Base-by-base conservation (phyloP, 2,797 vertebrate species). In the Crax fasciolata region DNA sequence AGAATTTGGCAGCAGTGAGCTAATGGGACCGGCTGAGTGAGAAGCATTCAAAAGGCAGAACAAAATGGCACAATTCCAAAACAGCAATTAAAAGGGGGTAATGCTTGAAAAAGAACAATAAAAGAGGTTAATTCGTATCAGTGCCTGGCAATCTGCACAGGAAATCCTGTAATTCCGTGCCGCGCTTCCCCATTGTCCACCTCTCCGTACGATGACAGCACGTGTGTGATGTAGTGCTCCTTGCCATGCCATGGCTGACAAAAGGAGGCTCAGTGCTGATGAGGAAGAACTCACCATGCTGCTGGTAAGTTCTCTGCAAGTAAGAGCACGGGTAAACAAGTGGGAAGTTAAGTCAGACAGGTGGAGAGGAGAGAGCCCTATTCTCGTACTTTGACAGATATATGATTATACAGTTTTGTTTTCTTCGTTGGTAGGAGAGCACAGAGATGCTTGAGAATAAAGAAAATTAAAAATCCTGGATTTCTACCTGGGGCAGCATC, bases 41-140 rank as follows among this genome's bases (percentile, higher is more conserved):
- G 89, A 93, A 84, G 62, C 90, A 95, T 96, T 94, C 93, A 95
- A 93, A 96, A 80, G 93, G 93, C 71, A 92, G 77, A 94, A 89
- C 87, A 72, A 73, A 94, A 75, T 94, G 96, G 89, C 90, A 95
- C 72, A 43, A 52, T 67, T 96, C 95, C 95, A 97, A 95, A 94
- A 67, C 85, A 81, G 92, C 95, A 97, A 97, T 96, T 96, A 96
- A 96, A 96, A 96, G 92, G 91, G 65, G 12, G 78, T n/a, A 94
- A 93, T 89, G 96, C 95, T 93, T 84, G 78, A 93, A 90, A 96
- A 95, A 91, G 80, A 93, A 93, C 93, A 96, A 95, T 94, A 89
- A 75, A 89, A 82, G 80, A 96, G 94, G 91, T 97, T 95, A 96
- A 96, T 94, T 96, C 1, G 4, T 93, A 87, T 28, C 72, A 81